Evolutionary conservation across 2,888 invertebrate species (phyloP).

Genomic region (Callosobruchus maculatus): DNA sequence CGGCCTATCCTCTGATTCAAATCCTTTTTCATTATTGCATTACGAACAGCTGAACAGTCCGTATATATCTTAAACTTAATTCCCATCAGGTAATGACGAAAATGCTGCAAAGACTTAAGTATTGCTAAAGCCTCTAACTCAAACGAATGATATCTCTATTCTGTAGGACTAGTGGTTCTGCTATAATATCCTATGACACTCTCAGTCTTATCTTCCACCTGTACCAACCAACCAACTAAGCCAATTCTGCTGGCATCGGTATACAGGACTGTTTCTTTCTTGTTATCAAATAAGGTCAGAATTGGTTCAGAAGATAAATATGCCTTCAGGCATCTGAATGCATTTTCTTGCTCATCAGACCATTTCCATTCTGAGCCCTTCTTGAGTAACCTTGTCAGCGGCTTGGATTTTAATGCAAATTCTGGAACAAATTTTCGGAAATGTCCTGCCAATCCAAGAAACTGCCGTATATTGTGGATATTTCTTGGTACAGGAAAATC

Average conservation of each 20-base stretch:
- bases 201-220: constrained; percentile 11
- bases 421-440: constrained; percentile 9
- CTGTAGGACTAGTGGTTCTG: constrained; percentile 8
- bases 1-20: constrained; percentile 9
- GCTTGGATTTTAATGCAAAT: constrained; percentile 9
- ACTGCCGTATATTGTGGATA: constrained; percentile 8
- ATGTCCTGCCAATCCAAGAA: constrained; percentile 7
- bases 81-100: constrained; percentile 4
- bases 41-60: constrained; percentile 3
- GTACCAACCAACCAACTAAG: constrained; percentile 15
- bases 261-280: constrained; percentile 10
- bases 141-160: constrained; percentile 21
- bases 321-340: constrained; percentile 6
- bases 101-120: background rate
- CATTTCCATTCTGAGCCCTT: constrained; percentile 15
- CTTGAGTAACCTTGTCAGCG: background rate
- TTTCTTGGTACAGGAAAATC: constrained; percentile 9
- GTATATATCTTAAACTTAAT: constrained; percentile 4
- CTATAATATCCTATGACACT: constrained; percentile 13
- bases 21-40: constrained; percentile 3
- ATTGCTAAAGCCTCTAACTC: constrained; percentile 14
- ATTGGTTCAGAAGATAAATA: constrained; percentile 8
- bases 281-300: constrained; percentile 15
- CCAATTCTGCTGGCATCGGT: constrained; percentile 21
- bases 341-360: constrained; percentile 5